Base-by-base conservation (phyloP, 2,888 invertebrate species). In the Cryptus armator region DNA sequence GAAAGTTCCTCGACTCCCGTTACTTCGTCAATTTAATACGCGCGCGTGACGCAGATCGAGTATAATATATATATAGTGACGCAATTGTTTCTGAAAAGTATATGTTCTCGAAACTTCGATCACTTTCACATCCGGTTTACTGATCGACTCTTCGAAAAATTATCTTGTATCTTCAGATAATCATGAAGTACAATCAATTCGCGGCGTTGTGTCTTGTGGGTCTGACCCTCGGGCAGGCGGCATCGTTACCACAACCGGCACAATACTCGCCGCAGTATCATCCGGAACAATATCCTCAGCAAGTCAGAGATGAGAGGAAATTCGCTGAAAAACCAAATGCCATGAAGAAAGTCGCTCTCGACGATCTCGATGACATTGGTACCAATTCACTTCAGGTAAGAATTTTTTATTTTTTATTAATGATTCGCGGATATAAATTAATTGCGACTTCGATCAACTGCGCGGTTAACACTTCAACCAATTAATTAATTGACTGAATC, bases 281-380 rank as follows among this genome's bases (percentile, higher is more conserved):
- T 62, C 90, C 87, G 64, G 89, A 90, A 70, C 89, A 91, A 81
- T 90, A 89, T 72, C 90, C 90, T 56, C 93, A 94, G 91, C 94
- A 94, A 85, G 94, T 91, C 91, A 94, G 89, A 92, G 96, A 95
- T 89, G 96, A 96, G 84, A 95, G 98, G 86, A 98, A 98, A 95
- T 98, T 97, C 93, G 97, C 97, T 0, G 98, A 97, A 92, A 98
- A 98, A 93, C 97, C 98, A 14, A 98, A 98, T 92, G 96, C 97
- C 16, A 96, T 97, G 91, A 98, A 98, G 94, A 98, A 98, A 94
- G 98, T 98, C 4, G 96, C 96, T 2, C 93, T 97, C 46, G 97
- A 97, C 90, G 97, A 98, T 92, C 94, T 98, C 86, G 97, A 97
- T 89, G 98, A 98, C 89, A 95, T 97, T 86, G 96, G 96, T 92